Evolutionary conservation across 1,140 invertebrate species (phyloP), one percentile per base, ranked within the genome.

Genomic region (Oncopodura yosiiana): DNA sequence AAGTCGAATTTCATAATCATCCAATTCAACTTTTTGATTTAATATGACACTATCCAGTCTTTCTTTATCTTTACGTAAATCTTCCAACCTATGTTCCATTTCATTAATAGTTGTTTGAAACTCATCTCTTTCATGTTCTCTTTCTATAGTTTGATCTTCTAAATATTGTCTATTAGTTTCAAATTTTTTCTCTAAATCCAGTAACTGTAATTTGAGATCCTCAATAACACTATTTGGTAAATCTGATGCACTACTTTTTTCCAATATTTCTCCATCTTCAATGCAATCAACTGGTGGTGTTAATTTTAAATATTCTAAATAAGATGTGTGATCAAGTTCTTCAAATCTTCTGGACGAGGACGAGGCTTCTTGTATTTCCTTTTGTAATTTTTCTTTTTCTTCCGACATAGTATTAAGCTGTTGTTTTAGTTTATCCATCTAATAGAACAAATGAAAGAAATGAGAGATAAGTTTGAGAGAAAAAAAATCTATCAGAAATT

Each of bases 51-150:
- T 82, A 18, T 81, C 79, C 81, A 86, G 21, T 43, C 46, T 55
- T 51, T 81, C 76, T 44, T 80, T 75, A 48, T 82, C 77, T 48
- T 72, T 71, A 36, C 84, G 67, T 36, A 80, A 76, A 21, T 77
- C 77, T n/a, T 56, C 53, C 23, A 53, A 36, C 38, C 50, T 55
- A 9, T 69, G 66, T 29, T 73, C 69, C 14, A 84, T 77, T 61
- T 80, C 74, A 58, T 73, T 75, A 43, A 78, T 75, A 12, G 48
- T 41, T 9, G 45, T 42, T 19, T 62, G 56, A 56, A 80, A 82
- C 61, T 87, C 85, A 68, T 87, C 85, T 21, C 84, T 74, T 70
- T 87, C 85, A 48, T 73, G 72, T 71, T 87, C 85, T 27, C 86
- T 74, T 67, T 88, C 86, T 30, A 69, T 70, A 21, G 84, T 82